Evolutionary conservation across 2,888 invertebrate genomes (phyloP).

Genomic region (Watsonalla cultraria): DNA sequence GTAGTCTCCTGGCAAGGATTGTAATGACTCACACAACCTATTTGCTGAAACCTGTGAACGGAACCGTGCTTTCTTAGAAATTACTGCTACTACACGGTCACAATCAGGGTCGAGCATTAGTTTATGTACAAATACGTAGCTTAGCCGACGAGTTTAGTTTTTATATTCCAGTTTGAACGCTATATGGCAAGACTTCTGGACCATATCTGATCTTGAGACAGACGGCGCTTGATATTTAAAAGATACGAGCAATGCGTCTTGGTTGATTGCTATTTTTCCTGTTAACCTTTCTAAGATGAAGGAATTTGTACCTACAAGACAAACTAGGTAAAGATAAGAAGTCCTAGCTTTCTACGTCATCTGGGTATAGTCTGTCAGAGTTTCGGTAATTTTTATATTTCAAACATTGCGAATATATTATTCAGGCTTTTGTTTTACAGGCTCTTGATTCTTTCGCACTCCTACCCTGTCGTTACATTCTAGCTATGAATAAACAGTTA

Average conservation of each 20-base stretch:
- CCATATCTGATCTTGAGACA: constrained; percentile 1
- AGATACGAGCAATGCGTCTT: background rate
- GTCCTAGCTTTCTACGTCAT: too few species aligned
- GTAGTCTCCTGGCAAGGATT: background rate
- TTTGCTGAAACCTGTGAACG: background rate
- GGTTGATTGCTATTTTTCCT: background rate
- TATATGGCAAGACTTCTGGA: constrained; percentile 1
- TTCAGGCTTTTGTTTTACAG: too few species aligned
- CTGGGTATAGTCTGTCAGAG: too few species aligned
- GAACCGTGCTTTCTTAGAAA: background rate
- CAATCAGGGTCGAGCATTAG: background rate
- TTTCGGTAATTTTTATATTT: too few species aligned
- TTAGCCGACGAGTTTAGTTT: background rate
- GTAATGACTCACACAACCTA: background rate
- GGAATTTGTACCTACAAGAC: background rate
- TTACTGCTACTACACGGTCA: background rate
- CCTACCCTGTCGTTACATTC: too few species aligned
- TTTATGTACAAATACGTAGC: too few species aligned
- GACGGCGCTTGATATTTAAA: background rate
- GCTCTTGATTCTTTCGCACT: too few species aligned
- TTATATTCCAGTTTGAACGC: background rate
- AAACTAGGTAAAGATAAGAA: too few species aligned
- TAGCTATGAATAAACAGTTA: too few species aligned
- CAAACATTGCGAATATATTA: too few species aligned
- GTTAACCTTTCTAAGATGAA: background rate